These are phyloP conservation scores for Mayetiola destructor DNA, from an alignment of 2,888 invertebrate species.

Conservation along the genomic window DNA sequence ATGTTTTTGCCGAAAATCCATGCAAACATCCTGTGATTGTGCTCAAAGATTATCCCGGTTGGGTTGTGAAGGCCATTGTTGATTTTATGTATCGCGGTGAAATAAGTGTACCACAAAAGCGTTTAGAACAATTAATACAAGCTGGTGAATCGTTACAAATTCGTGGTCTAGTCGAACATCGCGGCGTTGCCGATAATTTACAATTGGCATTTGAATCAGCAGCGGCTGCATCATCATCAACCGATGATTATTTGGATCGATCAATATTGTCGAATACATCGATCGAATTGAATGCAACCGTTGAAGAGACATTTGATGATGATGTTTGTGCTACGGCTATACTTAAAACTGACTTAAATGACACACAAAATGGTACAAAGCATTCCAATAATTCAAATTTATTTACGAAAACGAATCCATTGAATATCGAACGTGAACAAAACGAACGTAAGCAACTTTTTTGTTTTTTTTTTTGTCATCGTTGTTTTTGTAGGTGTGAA, in stretches of 20 bases:
- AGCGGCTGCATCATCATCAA: slow-evolving; percentile 34
- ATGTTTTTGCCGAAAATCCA: slow-evolving; percentile 78
- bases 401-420: background rate
- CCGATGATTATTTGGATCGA: slow-evolving; percentile 31
- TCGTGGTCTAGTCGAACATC: slow-evolving; percentile 58
- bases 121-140: slow-evolving; percentile 66
- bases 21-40: slow-evolving; percentile 90
- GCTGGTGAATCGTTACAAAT: slow-evolving; percentile 80
- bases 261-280: slow-evolving; percentile 27
- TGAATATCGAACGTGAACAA: slow-evolving; percentile 18
- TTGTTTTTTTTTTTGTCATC: background rate
- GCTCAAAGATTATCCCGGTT: slow-evolving; percentile 74
- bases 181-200: slow-evolving; percentile 32
- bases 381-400: slow-evolving; percentile 4
- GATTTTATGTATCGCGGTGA: slow-evolving; percentile 92
- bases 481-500: slow-evolving; percentile 23
- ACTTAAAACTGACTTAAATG: background rate
- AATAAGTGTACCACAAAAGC: slow-evolving; percentile 75
- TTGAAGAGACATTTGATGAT: slow-evolving; percentile 29
- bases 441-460: too few species aligned
- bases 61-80: slow-evolving; percentile 79
- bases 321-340: slow-evolving; percentile 34
- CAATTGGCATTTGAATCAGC: slow-evolving; percentile 31
- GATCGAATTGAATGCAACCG: too few species aligned
- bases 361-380: slow-evolving; percentile 31